Percentiles rank a stretch among this genome's conserved stretches.
These are phyloP conservation scores for Oligia strigilis DNA, from an alignment of 2,888 invertebrate species.

Conservation along the genomic window DNA sequence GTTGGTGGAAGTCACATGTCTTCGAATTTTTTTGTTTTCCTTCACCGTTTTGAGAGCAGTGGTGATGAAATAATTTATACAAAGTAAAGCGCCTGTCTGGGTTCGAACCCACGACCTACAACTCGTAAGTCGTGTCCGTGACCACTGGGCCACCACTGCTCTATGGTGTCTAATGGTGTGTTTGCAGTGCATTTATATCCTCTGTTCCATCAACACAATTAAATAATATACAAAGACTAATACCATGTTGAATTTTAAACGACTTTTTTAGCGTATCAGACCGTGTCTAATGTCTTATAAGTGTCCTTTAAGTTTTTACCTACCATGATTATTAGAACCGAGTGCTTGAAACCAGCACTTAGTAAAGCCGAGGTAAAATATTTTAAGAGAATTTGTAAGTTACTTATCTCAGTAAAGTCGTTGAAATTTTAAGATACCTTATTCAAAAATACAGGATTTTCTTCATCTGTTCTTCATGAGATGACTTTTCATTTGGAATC, in stretches of 20 bases:
- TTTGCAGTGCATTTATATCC: not conserved
- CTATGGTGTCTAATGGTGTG: no score
- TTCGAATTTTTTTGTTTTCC: no score
- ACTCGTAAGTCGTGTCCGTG: no score
- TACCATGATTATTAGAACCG: constrained; percentile 1
- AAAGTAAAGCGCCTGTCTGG: no score
- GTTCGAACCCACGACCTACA: no score
- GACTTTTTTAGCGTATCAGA: constrained; percentile 1
- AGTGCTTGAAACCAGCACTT: constrained; percentile 31
- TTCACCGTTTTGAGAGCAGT: no score
- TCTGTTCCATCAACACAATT: not conserved
- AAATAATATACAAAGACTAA: constrained; percentile 1
- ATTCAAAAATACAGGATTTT: not conserved
- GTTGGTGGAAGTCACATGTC: no score
- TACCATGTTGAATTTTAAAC: not conserved
- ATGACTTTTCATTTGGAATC: not conserved
- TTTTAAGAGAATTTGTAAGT: not conserved
- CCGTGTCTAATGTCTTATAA: constrained; percentile 9
- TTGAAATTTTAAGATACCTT: not conserved
- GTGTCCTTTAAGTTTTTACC: constrained; percentile 6
- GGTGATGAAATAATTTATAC: no score
- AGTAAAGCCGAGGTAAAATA: constrained; percentile 9
- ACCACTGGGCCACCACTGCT: no score
- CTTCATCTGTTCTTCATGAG: not conserved
- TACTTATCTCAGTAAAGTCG: not conserved